Evolutionary conservation across 2,797 vertebrate species (phyloP).

Genomic region (Distichodus sexfasciatus): DNA sequence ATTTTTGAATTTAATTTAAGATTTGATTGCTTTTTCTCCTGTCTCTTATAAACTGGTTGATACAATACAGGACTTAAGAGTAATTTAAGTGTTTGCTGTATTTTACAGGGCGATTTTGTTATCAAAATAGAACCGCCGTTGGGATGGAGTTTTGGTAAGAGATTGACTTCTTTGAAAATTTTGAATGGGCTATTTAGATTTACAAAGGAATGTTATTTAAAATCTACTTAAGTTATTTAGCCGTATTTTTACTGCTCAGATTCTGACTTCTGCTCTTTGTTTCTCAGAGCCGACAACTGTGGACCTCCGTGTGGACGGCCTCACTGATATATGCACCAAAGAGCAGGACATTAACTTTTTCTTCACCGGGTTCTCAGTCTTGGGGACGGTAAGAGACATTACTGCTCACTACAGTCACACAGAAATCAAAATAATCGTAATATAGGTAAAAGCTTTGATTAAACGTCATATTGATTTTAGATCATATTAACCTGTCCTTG

Average conservation of each 20-base stretch:
- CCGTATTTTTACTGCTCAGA: not conserved
- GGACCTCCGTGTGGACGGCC: constrained; percentile 91
- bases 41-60: too few relatives aligned
- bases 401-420: too few relatives aligned
- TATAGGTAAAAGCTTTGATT: too few relatives aligned
- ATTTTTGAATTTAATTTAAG: too few relatives aligned
- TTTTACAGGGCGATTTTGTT: constrained; percentile 90
- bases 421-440: too few relatives aligned
- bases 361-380: constrained; percentile 94
- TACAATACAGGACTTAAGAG: too few relatives aligned
- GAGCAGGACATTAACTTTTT: constrained; percentile 97
- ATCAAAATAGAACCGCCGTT: constrained; percentile 96
- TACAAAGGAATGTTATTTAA: too few relatives aligned
- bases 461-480: too few relatives aligned
- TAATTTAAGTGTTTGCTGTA: constrained; percentile 11
- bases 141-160: constrained; percentile 98
- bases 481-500: too few relatives aligned
- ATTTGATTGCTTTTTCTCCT: too few relatives aligned
- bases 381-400: constrained; percentile 79
- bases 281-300: constrained; percentile 89
- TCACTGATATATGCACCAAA: constrained; percentile 94
- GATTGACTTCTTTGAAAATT: not conserved
- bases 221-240: too few relatives aligned
- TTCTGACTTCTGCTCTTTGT: not conserved
- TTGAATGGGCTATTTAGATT: too few relatives aligned